Base-by-base conservation (phyloP, 2,888 invertebrate genomes). In the Candidula unifasciata region DNA sequence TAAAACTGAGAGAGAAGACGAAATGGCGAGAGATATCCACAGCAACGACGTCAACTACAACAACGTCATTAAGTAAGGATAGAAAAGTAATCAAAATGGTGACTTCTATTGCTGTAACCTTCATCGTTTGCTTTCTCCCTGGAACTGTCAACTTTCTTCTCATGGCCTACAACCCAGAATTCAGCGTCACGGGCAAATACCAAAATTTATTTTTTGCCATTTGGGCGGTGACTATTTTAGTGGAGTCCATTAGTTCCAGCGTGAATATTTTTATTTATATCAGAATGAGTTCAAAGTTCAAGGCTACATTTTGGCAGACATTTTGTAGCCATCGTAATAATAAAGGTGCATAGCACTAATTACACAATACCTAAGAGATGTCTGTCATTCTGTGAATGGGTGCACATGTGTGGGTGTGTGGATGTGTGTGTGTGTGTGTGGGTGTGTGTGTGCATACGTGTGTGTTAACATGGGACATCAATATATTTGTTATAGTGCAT, bases 201-300 rank as follows among this genome's bases (percentile, higher is more conserved):
- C 16, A 52, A 18, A 80, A 80, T 37, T 3, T 80, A 5, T 80
- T 57, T 69, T 57, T 71, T n/a, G 2, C 37, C 16, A 18, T 52
- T 18, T 80, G 80, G 80, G 30, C 57, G 2, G 1, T 80, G 0
- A 57, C 80, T 0, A 30, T 52, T 37, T 27, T 80, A 3, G n/a
- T 71, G 0, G 80, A 69, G 21, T 24, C 71, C 18, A 27, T 54
- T 3, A 80, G 27, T 52, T 64, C 79, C n/a, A 68, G 66, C 18
- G 52, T 79, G 6, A 79, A 79, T 30, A 44, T 66, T 30, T 52
- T 79, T 68, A 33, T 79, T 2, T 79, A 79, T 52, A 16, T 44
- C 16, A 44, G 27, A 0, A 79, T 79, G 79, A 79, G 79, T 68
- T 79, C 79, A 3, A 79, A 79, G 30, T 79, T 44, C 18, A 79